Evolutionary conservation across 2,113 vertebrate genomes (phyloP).

Genomic region (Blennius ocellaris): DNA sequence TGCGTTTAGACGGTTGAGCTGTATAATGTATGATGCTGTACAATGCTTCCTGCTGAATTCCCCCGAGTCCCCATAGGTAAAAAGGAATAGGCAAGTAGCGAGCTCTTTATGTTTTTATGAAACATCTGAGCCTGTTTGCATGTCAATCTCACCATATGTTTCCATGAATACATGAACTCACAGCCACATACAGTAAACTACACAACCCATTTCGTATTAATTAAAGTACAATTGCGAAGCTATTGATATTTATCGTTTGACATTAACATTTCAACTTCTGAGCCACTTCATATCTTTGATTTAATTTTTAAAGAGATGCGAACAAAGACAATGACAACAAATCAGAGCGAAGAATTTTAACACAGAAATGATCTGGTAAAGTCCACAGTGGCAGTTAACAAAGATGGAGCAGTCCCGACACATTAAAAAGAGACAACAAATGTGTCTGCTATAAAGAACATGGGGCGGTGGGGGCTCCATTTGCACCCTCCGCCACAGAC

Average conservation of each 20-base stretch:
- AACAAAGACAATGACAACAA: constrained; percentile 5
- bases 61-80: constrained; percentile 58
- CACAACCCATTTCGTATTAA: constrained; percentile 1
- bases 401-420: constrained; percentile 10
- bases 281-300: background rate
- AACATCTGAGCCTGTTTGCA: constrained; percentile 62
- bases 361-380: background rate
- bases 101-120: constrained; percentile 70
- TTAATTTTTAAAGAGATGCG: background rate
- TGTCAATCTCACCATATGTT: constrained; percentile 59
- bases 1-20: constrained; percentile 41
- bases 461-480: background rate
- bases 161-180: constrained; percentile 33
- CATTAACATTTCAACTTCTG: constrained; percentile 12
- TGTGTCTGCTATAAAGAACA: constrained; percentile 35
- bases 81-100: constrained; percentile 70
- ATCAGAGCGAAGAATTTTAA: background rate
- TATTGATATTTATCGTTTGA: constrained; percentile 18
- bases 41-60: constrained; percentile 60
- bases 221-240: constrained; percentile 3
- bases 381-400: background rate
- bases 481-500: constrained; percentile 38
- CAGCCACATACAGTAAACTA: constrained; percentile 9
- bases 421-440: constrained; percentile 35
- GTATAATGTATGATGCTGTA: constrained; percentile 60